Evolutionary conservation across 2,113 vertebrate species (phyloP).

Genomic region (Theristicus caerulescens): DNA sequence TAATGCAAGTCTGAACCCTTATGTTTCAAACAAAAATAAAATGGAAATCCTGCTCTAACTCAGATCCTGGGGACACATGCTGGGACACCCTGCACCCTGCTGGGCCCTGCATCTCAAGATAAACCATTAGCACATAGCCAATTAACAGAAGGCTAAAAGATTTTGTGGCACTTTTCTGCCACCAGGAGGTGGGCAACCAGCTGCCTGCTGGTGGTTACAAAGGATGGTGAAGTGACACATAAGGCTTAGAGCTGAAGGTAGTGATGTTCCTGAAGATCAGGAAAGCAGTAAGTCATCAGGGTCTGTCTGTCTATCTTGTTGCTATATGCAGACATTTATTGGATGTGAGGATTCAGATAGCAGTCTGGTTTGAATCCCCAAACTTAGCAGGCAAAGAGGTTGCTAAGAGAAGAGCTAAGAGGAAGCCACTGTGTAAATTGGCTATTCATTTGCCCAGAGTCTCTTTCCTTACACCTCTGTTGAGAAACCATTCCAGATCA

Average conservation of each 20-base stretch:
- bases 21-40: neutral
- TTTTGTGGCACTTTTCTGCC: neutral
- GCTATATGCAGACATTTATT: neutral
- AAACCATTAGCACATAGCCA: rapidly evolving
- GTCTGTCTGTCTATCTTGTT: neutral
- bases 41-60: neutral
- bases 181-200: neutral
- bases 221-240: neutral
- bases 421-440: neutral
- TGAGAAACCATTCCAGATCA: neutral
- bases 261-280: neutral
- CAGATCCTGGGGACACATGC: rapidly evolving
- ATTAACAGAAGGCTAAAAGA: neutral
- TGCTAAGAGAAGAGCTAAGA: neutral
- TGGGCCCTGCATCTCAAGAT: neutral
- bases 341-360: neutral
- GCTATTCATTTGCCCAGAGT: neutral
- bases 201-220: neutral
- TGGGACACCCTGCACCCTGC: neutral
- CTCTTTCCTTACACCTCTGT: neutral
- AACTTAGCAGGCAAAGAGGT: neutral
- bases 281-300: neutral
- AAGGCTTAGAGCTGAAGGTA: neutral
- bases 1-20: neutral
- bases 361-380: rapidly evolving